A percentile compares a stretch with the other conserved stretches of the same genome.
phyloP scores from a whole-genome alignment of 2,797 vertebrate species.

The Myiothlypis chrysogaster region DNA sequence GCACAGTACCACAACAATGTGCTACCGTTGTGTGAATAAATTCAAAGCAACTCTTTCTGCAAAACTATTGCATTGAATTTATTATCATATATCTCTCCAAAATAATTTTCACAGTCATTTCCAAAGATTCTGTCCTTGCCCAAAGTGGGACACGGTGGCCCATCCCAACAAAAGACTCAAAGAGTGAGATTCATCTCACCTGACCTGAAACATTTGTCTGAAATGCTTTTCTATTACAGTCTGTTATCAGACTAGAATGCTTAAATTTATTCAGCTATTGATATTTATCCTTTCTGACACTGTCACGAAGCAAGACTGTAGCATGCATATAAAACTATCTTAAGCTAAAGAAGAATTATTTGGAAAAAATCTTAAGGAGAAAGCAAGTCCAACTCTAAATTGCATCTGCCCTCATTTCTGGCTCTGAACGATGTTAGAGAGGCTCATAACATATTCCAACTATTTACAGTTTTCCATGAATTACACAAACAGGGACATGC shows the following conservation, averaged over 20 bases:
- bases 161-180: not conserved
- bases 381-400: not conserved
- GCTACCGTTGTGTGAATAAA: not conserved
- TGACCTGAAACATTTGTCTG: not conserved
- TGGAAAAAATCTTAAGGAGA: not conserved
- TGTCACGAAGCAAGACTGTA: not conserved
- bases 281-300: slow-evolving; percentile 10
- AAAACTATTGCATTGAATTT: not conserved
- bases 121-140: not conserved
- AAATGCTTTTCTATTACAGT: not conserved
- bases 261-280: not conserved
- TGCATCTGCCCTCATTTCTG: not conserved
- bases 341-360: not conserved
- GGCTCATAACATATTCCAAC: not conserved
- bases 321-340: not conserved
- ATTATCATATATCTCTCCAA: not conserved
- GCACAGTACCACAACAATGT: not conserved
- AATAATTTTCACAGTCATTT: not conserved
- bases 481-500: not conserved
- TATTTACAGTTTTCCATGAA: not conserved
- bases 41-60: not conserved
- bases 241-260: not conserved
- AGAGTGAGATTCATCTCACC: not conserved
- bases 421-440: not conserved
- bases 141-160: not conserved